Evolutionary conservation across 2,113 vertebrate species (phyloP), one percentile per base, ranked within the genome.

Genomic region (Lagopus leucura): DNA sequence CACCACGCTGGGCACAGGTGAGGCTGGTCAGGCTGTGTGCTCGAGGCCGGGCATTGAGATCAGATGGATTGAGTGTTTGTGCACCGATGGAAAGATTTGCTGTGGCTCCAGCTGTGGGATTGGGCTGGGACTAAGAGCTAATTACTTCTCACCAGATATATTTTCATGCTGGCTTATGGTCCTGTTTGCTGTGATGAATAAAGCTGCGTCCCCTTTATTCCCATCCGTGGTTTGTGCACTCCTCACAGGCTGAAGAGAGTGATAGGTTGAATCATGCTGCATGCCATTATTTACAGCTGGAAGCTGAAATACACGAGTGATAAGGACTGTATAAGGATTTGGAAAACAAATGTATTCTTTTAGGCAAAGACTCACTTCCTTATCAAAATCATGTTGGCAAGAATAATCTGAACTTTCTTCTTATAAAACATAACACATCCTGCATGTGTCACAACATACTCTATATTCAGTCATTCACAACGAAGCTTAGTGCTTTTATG

Each of bases 401-500:
- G 81, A 86, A 69, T 36, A 92, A 67, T 77, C 57, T 83, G 82
- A 91, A 80, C 82, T 89, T 83, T 76, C 47, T 87, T 67, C 42
- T 88, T 71, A 15, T 3, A 66, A 89, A 94, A 32, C 67, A 6
- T 3, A 76, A 69, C 0, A 0, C 86, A 88, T 96, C 83, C 70
- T 92, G 83, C 71, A 11, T 66, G 54, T 95, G 89, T 90, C 92
- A 95, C 77, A 86, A 45, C 90, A 65, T 5, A 1, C 36, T 65
- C 65, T 88, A 10, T 27, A 25, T 93, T 72, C 88, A 83, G 82
- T 95, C 82, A 81, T 47, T 96, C 88, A 69, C 82, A 60, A 1
- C 38, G 48, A 48, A 74, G 66, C 80, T 80, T 32, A 6, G 36
- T 18, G 76, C 86, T 83, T 88, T 47, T 77, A 72, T 38, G 69